A percentile compares a stretch with the other conserved stretches of the same genome.
Evolutionary conservation across 2,888 invertebrate genomes (phyloP).

Genomic region (Chydorus sphaericus): DNA sequence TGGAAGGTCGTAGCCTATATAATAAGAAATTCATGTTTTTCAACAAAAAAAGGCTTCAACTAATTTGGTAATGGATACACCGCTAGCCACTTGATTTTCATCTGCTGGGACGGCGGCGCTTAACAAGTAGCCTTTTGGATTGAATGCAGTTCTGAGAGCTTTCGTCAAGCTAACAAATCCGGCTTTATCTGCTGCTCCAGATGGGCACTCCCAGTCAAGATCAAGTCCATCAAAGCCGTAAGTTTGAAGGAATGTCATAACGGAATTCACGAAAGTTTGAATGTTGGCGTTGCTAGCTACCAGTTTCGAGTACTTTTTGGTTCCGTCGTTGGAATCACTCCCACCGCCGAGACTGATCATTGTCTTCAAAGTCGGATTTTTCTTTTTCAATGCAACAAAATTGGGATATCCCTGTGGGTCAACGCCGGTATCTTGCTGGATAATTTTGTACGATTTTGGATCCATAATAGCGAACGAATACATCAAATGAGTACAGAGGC

Average conservation of each 20-base stretch:
- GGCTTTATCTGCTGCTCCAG: slow-evolving; percentile 4
- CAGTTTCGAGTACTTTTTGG: slow-evolving; percentile 2
- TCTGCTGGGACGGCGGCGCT: slow-evolving; percentile 10
- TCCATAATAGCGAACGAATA: slow-evolving; percentile 29
- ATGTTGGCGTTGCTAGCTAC: slow-evolving; percentile 4
- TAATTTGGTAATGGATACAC: too few relatives aligned
- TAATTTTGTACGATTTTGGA: slow-evolving; percentile 20
- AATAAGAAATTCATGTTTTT: too few relatives aligned
- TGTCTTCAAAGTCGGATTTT: slow-evolving; percentile 25
- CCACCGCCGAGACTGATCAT: slow-evolving; percentile 33
- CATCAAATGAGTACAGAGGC: slow-evolving; percentile 28
- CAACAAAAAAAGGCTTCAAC: too few relatives aligned
- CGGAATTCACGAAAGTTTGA: slow-evolving; percentile 8
- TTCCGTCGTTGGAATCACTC: slow-evolving; percentile 21
- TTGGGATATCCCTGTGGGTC: slow-evolving; percentile 12
- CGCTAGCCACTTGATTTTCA: too few relatives aligned
- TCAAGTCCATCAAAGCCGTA: slow-evolving; percentile 14
- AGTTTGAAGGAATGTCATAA: neutral
- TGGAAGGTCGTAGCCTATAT: slow-evolving; percentile 7
- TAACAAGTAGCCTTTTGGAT: slow-evolving; percentile 7
- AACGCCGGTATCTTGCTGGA: slow-evolving; percentile 20
- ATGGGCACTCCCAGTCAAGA: slow-evolving; percentile 14
- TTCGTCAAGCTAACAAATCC: slow-evolving; percentile 6
- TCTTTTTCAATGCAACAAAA: slow-evolving; percentile 25
- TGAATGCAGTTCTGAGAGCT: slow-evolving; percentile 8